These are phyloP conservation scores for Drepana arcuata DNA, from an alignment of 1,140 invertebrate species.

Conservation along the genomic window DNA sequence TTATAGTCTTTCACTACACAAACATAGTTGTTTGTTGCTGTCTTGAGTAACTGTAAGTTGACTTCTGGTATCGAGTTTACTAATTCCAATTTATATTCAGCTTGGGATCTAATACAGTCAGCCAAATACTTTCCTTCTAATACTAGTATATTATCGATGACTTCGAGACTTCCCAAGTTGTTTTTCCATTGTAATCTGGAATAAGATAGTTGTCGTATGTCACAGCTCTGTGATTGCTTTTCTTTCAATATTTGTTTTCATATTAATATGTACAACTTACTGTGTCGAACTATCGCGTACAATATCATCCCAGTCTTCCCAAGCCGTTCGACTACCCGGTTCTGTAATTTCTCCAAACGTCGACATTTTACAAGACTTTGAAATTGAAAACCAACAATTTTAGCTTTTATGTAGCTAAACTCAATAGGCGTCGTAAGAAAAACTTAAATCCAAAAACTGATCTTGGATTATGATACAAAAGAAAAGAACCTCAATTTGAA, in stretches of 20 bases:
- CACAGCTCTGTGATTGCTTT: too few relatives aligned
- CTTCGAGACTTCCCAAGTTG: conserved; percentile 17
- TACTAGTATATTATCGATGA: conserved; percentile 36
- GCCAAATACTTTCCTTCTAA: conserved; percentile 48
- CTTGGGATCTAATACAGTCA: conserved; percentile 25
- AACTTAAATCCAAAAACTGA: too few relatives aligned
- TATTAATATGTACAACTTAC: too few relatives aligned
- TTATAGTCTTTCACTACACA: conserved; percentile 44
- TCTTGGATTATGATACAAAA: too few relatives aligned
- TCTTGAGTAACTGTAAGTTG: conserved; percentile 36
- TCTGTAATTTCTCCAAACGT: conserved; percentile 56
- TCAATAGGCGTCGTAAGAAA: too few relatives aligned
- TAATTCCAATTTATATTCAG: conserved; percentile 22
- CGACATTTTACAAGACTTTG: conserved; percentile 32
- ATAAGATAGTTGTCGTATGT: too few relatives aligned
- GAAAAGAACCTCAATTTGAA: too few relatives aligned
- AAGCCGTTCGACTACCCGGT: conserved; percentile 37
- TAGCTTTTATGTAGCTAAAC: too few relatives aligned
- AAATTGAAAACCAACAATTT: too few relatives aligned
- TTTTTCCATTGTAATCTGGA: conserved; percentile 42
- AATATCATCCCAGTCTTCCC: conserved; percentile 58
- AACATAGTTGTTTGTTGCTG: conserved; percentile 31
- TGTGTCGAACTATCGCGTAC: conserved; percentile 10
- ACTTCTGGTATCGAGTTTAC: conserved; percentile 32
- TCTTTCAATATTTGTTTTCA: too few relatives aligned